Conservation (phyloP, 2,113 vertebrate genomes). For the Syngnathus scovelli region DNA sequence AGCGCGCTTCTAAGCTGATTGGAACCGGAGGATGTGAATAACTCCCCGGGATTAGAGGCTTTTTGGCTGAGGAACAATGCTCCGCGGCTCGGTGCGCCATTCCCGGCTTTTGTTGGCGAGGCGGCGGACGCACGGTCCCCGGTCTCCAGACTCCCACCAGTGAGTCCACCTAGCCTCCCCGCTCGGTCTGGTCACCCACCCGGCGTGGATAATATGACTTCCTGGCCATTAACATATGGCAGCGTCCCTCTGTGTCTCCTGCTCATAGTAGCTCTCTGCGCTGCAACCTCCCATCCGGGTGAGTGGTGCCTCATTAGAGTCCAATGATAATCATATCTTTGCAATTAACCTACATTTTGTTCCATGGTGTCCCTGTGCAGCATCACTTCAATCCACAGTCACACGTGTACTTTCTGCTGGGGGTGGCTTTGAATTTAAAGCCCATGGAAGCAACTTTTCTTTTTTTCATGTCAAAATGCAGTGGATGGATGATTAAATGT, state of each 20-base stretch:
- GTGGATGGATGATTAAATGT: too few relatives aligned
- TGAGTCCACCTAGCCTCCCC: slow-evolving; percentile 34
- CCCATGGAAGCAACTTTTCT: not conserved
- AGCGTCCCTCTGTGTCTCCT: slow-evolving; percentile 53
- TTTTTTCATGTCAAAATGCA: too few relatives aligned
- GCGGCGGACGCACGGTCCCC: slow-evolving; percentile 43
- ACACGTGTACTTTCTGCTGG: not conserved
- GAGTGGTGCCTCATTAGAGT: slow-evolving; percentile 54
- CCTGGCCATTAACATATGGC: slow-evolving; percentile 60
- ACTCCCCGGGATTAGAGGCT: slow-evolving; percentile 57
- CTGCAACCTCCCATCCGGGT: slow-evolving; percentile 54
- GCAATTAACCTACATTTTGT: slow-evolving; percentile 23
- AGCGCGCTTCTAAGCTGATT: slow-evolving; percentile 59
- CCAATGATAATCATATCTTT: slow-evolving; percentile 37
- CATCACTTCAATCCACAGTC: slow-evolving; percentile 4
- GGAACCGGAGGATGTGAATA: slow-evolving; percentile 55
- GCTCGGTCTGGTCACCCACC: slow-evolving; percentile 35
- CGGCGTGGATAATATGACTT: slow-evolving; percentile 69
- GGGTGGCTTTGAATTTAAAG: not conserved
- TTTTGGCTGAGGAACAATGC: slow-evolving; percentile 53
- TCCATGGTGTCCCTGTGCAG: slow-evolving; percentile 16
- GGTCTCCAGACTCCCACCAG: slow-evolving; percentile 29
- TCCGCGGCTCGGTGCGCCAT: slow-evolving; percentile 39
- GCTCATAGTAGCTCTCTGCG: slow-evolving; percentile 39
- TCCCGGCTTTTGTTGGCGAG: slow-evolving; percentile 59